A percentile compares a stretch with the other conserved stretches of the same genome.
Evolutionary conservation across 2,797 vertebrate species (phyloP).

Genomic region (Phoebastria nigripes): DNA sequence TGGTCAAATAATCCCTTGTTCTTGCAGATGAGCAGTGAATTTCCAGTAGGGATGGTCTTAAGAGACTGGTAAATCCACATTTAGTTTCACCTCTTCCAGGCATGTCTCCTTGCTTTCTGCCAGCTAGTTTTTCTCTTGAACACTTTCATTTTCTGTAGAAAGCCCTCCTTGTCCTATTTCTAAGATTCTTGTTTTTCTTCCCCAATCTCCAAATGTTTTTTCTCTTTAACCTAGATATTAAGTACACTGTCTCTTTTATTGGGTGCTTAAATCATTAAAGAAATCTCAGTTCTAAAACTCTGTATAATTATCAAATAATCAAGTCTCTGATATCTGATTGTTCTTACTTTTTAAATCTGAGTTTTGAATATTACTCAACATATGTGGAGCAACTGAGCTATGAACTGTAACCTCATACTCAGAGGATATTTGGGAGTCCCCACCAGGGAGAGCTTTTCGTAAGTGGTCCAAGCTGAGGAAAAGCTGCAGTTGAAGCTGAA

Average conservation of each 20-base stretch:
- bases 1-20: conserved; percentile 67
- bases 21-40: conserved; percentile 62
- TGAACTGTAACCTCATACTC: not conserved
- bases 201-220: not conserved
- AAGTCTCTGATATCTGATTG: not conserved
- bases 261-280: not conserved
- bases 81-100: conserved; percentile 7
- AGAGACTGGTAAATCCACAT: not conserved
- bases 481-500: not conserved
- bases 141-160: not conserved
- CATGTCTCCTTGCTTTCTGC: conserved; percentile 27
- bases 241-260: not conserved
- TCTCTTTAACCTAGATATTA: not conserved
- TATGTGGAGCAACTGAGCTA: not conserved
- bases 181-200: not conserved
- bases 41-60: conserved; percentile 50
- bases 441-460: not conserved
- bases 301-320: not conserved
- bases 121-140: not conserved
- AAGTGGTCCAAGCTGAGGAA: not conserved
- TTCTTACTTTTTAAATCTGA: not conserved
- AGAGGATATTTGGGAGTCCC: not conserved
- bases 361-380: not conserved
- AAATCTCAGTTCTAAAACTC: not conserved
- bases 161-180: not conserved